Evolutionary conservation across 2,797 vertebrate genomes (phyloP), one percentile per base, ranked within the genome.

Genomic region (Vespertilio murinus): DNA sequence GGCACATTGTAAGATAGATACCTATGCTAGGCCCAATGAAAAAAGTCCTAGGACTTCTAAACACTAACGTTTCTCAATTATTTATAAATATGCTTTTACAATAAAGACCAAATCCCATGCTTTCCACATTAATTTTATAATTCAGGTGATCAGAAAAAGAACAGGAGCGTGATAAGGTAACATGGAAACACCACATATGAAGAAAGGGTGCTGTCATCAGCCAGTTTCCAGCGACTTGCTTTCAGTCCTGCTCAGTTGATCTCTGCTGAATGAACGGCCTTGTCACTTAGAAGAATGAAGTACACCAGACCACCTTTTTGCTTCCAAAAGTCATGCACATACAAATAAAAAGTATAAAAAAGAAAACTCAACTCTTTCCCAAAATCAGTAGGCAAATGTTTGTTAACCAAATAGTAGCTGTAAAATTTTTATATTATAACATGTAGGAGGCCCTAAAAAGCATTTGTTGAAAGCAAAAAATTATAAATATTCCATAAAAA

Each of bases 311-410:
- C 18, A 83, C 40, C 5, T 2, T 71, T 83, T 67, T 11, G 22
- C 59, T 61, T 61, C 59, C 20, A 81, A 28, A 40, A 70, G 42
- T 30, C n/a, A 6, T 38, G 38, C 16, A 47, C 42, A 45, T 73
- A 38, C 74, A 73, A 79, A 38, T 22, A 65, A 78, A 70, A 73
- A 73, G 4, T 35, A 49, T 67, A n/a, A 59, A 59, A 64, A 42
- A 54, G 47, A 65, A 65, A 74, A n/a, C 1, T 88, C 40, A 16
- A 16, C 13, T 88, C 2, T 78, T n/a, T 93, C 82, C 18, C 28
- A 38, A 85, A 96, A 59, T 88, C 40, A 40, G 30, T 79, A 73
- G 28, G 6, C 20, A 91, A 95, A 74, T 52, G 5, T 61, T 85
- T 77, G 23, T 70, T 80, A 77, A 82, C 10, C 70, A 79, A 86